phyloP scores from a whole-genome alignment of 2,113 vertebrate species.

The Panthera uncia region DNA sequence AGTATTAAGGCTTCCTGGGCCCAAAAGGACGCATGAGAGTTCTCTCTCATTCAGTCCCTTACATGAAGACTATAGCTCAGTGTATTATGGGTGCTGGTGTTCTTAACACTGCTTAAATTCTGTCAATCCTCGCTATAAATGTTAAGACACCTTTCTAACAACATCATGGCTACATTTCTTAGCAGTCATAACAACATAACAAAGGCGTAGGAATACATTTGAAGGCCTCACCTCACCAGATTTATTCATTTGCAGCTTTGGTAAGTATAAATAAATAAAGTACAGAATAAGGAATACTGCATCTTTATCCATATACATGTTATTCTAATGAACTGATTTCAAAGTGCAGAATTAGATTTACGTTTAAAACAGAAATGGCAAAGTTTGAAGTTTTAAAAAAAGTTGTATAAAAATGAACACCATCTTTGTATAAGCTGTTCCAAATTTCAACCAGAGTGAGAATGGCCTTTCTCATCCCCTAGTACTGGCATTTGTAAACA shows the following conservation, averaged over 20 bases:
- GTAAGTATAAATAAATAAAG: conserved; percentile 72
- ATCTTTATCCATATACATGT: conserved; percentile 77
- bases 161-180: conserved; percentile 29
- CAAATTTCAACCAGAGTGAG: conserved; percentile 58
- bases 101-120: conserved; percentile 70
- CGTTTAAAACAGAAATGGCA: conserved; percentile 69
- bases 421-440: conserved; percentile 49
- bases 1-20: conserved; percentile 68
- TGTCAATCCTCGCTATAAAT: neutral
- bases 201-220: conserved; percentile 27
- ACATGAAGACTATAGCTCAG: conserved; percentile 63
- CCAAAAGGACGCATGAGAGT: conserved; percentile 32
- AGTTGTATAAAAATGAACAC: conserved; percentile 68
- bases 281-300: conserved; percentile 83
- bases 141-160: neutral
- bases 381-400: conserved; percentile 72
- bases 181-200: conserved; percentile 55
- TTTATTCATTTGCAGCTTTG: conserved; percentile 77
- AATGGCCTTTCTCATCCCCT: conserved; percentile 50
- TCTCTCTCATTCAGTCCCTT: conserved; percentile 65
- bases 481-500: conserved; percentile 63
- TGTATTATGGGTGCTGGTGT: conserved; percentile 65
- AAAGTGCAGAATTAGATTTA: conserved; percentile 77
- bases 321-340: conserved; percentile 73
- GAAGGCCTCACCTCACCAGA: conserved; percentile 72